phyloP scores from a whole-genome alignment of 2,888 invertebrate species.

The Machimus atricapillus region DNA sequence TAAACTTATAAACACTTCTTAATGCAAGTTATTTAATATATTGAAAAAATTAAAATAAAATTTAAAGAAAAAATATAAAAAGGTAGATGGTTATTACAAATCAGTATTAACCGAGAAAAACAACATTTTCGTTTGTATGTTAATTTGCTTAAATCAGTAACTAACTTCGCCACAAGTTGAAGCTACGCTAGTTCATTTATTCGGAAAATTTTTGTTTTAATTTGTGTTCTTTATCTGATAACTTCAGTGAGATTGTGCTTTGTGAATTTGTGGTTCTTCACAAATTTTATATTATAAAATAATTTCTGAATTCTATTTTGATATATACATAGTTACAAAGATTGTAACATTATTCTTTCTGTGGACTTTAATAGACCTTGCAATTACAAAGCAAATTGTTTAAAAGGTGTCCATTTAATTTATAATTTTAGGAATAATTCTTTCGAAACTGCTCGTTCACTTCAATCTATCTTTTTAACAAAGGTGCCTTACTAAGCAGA shows the following conservation, averaged over 20 bases:
- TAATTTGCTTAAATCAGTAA: not conserved
- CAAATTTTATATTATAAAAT: not conserved
- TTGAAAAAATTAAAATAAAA: not conserved
- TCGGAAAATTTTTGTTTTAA: not conserved
- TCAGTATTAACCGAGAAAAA: not conserved
- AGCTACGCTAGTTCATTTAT: too few relatives aligned
- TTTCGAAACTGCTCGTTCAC: not conserved
- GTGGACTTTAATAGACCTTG: too few relatives aligned
- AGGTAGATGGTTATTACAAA: not conserved
- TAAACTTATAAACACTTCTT: slow-evolving; percentile 9
- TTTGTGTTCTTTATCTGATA: not conserved
- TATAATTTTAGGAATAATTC: too few relatives aligned
- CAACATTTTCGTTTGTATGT: not conserved
- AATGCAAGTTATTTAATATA: not conserved
- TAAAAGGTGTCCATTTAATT: too few relatives aligned
- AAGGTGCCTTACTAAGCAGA: not conserved
- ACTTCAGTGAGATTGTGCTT: not conserved
- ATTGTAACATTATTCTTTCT: too few relatives aligned
- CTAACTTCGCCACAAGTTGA: not conserved
- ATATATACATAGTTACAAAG: not conserved
- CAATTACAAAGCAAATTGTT: too few relatives aligned
- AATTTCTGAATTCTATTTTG: not conserved
- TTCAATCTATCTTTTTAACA: not conserved
- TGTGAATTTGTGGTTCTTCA: not conserved
- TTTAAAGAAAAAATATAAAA: not conserved